These are phyloP conservation scores for Pandemis cinnamomeana DNA, from an alignment of 2,888 invertebrate genomes.

Conservation along the genomic window DNA sequence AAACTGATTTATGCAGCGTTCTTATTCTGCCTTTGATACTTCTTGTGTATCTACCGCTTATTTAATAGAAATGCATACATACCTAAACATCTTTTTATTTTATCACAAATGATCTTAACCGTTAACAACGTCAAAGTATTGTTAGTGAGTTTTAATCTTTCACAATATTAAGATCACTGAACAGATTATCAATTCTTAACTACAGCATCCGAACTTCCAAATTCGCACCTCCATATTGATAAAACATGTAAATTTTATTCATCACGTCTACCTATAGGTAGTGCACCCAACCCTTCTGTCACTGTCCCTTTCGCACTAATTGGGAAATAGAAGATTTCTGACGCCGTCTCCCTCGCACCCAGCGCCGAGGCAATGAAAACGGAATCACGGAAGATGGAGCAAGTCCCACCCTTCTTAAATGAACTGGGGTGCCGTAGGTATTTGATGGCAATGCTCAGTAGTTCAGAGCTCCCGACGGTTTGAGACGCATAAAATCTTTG, in stretches of 20 bases:
- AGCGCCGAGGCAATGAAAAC: slow-evolving; percentile 40
- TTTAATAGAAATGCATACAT: too few species aligned
- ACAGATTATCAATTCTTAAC: slow-evolving; percentile 26
- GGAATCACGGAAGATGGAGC: slow-evolving; percentile 42
- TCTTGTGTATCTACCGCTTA: too few species aligned
- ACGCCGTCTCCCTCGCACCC: slow-evolving; percentile 32
- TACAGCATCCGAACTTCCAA: slow-evolving; percentile 23
- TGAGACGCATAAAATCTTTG: slow-evolving; percentile 27
- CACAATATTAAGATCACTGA: neutral
- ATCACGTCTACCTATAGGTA: slow-evolving; percentile 37
- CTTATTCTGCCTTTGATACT: too few species aligned
- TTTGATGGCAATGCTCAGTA: slow-evolving; percentile 23
- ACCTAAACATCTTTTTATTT: too few species aligned
- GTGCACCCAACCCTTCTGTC: slow-evolving; percentile 40
- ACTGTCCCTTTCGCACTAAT: slow-evolving; percentile 38
- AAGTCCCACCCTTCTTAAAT: slow-evolving; percentile 42
- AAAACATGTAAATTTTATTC: slow-evolving; percentile 42
- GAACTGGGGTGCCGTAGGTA: slow-evolving; percentile 42
- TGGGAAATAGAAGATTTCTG: slow-evolving; percentile 38
- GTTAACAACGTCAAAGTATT: neutral
- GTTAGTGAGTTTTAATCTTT: neutral
- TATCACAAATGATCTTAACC: neutral
- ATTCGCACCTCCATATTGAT: slow-evolving; percentile 41
- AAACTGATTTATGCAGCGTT: neutral
- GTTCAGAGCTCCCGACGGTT: slow-evolving; percentile 17